A percentile compares a stretch with the other conserved stretches of the same genome.
These are phyloP conservation scores for Didymodactylos carnosus DNA, from an alignment of 2,888 invertebrate genomes.

Conservation along the genomic window DNA sequence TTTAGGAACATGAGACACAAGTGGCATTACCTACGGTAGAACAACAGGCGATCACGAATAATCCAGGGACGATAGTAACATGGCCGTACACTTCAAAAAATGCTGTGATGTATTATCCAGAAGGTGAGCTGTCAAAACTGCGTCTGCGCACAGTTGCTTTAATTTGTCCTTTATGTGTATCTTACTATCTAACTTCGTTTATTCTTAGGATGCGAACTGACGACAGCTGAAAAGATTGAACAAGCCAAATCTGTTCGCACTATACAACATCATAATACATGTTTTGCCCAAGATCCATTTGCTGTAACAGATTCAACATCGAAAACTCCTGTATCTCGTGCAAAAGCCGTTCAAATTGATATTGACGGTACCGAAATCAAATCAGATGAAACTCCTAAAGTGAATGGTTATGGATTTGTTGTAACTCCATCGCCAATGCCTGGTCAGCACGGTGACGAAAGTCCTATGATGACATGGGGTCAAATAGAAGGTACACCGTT, in stretches of 20 bases:
- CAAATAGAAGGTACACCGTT: conserved; percentile 84
- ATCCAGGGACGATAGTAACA: conserved; percentile 47
- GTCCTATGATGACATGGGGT: conserved; percentile 98
- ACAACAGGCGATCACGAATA: conserved; percentile 47
- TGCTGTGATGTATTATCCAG: conserved; percentile 81
- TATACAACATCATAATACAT: conserved; percentile 61
- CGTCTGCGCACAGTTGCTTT: no score
- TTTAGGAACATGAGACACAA: no score
- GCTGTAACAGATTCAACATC: background rate
- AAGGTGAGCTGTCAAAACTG: no score
- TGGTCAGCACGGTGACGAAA: conserved; percentile 46
- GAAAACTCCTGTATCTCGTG: background rate
- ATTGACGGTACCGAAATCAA: conserved; percentile 66
- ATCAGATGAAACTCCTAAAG: conserved; percentile 42
- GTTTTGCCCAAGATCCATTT: conserved; percentile 53
- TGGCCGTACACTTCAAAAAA: conserved; percentile 79
- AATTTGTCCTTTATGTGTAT: background rate
- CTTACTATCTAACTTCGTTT: background rate
- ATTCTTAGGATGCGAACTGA: conserved; percentile 45
- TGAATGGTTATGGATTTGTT: conserved; percentile 57
- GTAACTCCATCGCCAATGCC: conserved; percentile 75
- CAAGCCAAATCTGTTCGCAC: conserved; percentile 38
- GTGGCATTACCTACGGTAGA: conserved; percentile 61
- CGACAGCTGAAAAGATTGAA: conserved; percentile 53
- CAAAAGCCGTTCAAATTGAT: conserved; percentile 50